Conservation (phyloP, 2,113 vertebrate genomes). For the Scomber japonicus region DNA sequence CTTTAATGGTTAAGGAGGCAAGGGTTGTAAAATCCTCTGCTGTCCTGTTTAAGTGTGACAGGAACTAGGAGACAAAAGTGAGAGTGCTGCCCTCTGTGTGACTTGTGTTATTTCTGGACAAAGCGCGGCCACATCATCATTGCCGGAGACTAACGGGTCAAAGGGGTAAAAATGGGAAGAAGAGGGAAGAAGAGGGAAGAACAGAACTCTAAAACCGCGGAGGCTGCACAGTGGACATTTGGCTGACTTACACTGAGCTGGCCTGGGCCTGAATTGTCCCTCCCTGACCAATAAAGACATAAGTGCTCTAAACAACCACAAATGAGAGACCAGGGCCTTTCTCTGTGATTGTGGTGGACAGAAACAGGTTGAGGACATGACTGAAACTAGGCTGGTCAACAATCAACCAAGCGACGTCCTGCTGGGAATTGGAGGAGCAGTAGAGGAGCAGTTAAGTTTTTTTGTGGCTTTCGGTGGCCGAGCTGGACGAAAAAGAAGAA, state of each 20-base stretch:
- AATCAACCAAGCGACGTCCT: slow-evolving; percentile 55
- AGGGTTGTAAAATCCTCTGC: no score
- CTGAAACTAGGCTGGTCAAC: slow-evolving; percentile 56
- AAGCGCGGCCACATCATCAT: slow-evolving; percentile 54
- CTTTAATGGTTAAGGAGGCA: background rate
- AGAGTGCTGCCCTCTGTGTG: slow-evolving; percentile 43
- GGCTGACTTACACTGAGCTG: slow-evolving; percentile 57
- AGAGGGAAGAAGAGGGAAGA: slow-evolving; percentile 49
- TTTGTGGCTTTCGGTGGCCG: slow-evolving; percentile 40
- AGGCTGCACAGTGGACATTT: slow-evolving; percentile 54
- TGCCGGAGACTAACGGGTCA: slow-evolving; percentile 56
- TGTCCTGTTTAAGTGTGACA: slow-evolving; percentile 6
- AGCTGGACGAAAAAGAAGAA: slow-evolving; percentile 40
- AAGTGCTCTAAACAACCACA: slow-evolving; percentile 66
- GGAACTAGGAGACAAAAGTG: slow-evolving; percentile 1
- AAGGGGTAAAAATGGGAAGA: slow-evolving; percentile 15
- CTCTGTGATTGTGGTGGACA: slow-evolving; percentile 59
- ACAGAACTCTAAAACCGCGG: slow-evolving; percentile 63
- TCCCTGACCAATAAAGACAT: slow-evolving; percentile 57
- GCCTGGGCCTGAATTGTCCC: slow-evolving; percentile 59
- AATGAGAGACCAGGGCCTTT: slow-evolving; percentile 56
- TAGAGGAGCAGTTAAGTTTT: background rate
- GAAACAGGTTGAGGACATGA: slow-evolving; percentile 61
- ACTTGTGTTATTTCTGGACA: slow-evolving; percentile 65
- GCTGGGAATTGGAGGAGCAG: slow-evolving; percentile 53